Evolutionary conservation across 2,888 invertebrate genomes (phyloP), one percentile per base, ranked within the genome.

Genomic region (Brachylomia viminalis): DNA sequence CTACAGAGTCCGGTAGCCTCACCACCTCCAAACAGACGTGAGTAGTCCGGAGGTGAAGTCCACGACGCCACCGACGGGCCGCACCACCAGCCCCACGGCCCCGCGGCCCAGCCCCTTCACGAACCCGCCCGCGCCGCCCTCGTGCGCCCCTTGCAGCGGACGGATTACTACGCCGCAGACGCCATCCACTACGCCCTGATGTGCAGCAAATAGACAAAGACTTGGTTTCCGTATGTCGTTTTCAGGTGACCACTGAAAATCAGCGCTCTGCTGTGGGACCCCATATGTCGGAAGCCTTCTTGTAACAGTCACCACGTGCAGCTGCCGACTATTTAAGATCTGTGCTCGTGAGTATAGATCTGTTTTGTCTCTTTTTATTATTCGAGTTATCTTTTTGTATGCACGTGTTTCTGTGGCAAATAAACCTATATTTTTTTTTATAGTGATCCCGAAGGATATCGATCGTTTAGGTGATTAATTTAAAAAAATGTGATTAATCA

Each of bases 1-100:
- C 83, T 84, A 85, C 73, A 64, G 66, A 77, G 62, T 73, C 79
- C 82, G 68, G 77, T 86, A 88, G 85, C 88, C 88, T 72, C 67
- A 74, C 85, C 88, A 95, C 95, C 95, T 96, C 93, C 90, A 94
- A 65, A 95, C 91, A n/a, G 94, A 87, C 33, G 90, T 82, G 81
- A 95, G 93, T 45, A 96, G 91, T 17, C 93, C 93, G n/a, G 94
- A 91, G 64, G 94, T 93, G 89, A 93, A 95, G 91, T 96, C 96
- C 78, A 95, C 89, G 83, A 95, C 84, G 33, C 95, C 96, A 49
- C 93, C 93, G 80, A 95, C 86, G 42, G 96, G 96, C 1, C 94
- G 92, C 77, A 94, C 92, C 72, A 96, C 69, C 10, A 96, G 91
- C 0, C 95, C 95, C 45, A 94, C 74, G 56, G 92, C 91, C 76